Conservation (phyloP, 2,113 vertebrate genomes). For the Corythaixoides concolor region DNA sequence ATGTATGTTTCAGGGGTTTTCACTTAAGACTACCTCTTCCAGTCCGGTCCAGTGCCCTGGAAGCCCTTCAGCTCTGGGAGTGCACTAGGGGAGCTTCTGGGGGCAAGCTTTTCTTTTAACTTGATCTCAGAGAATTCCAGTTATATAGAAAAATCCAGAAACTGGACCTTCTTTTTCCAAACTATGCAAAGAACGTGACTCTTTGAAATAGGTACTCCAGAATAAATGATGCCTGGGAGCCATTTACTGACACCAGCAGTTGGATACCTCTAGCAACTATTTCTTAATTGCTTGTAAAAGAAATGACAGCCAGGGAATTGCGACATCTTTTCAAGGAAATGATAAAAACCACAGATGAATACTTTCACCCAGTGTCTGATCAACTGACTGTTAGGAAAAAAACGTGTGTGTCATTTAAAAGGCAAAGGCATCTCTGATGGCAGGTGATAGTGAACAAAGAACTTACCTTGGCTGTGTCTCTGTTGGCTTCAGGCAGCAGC, state of each 20-base stretch:
- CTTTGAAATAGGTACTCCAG: background rate
- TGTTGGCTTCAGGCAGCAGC: slow-evolving; percentile 90
- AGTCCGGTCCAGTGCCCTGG: background rate
- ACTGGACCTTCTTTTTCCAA: background rate
- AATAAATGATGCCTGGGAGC: background rate
- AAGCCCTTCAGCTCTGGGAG: background rate
- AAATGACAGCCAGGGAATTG: background rate
- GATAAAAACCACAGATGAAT: background rate
- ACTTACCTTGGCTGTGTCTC: slow-evolving; percentile 89
- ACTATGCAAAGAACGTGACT: background rate
- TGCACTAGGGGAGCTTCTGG: background rate
- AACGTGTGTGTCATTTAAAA: background rate
- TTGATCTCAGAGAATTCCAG: background rate
- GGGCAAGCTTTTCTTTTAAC: background rate
- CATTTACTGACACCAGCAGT: background rate
- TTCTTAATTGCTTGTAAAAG: background rate
- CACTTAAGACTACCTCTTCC: background rate
- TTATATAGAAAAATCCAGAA: background rate
- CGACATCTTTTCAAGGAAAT: background rate
- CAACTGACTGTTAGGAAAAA: background rate
- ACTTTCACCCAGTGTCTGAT: background rate
- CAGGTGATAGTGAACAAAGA: background rate
- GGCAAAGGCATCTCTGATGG: background rate
- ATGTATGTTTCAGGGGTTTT: background rate
- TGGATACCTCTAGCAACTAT: background rate